Percentiles rank a stretch among this genome's conserved stretches.
Evolutionary conservation across 2,888 invertebrate species (phyloP).

Genomic region (Notodonta dromedarius): DNA sequence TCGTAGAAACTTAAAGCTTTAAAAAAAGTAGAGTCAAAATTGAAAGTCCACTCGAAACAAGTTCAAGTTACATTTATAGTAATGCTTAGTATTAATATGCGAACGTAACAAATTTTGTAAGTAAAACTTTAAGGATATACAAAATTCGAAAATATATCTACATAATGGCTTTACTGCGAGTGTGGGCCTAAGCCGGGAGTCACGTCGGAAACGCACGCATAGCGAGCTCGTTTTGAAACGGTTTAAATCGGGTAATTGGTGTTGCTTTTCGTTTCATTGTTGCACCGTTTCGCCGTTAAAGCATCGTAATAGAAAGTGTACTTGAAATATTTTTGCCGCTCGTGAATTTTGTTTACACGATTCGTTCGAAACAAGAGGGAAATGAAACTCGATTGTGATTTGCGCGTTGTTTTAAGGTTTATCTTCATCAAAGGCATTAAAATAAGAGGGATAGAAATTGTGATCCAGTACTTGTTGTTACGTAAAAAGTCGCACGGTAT

Average conservation of each 20-base stretch:
- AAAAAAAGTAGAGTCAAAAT: no score
- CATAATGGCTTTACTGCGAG: constrained; percentile 3
- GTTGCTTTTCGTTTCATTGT: constrained; percentile 44
- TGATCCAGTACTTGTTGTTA: no score
- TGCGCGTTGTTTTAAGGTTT: neutral
- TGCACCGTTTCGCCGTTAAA: constrained; percentile 36
- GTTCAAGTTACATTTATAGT: no score
- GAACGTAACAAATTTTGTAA: neutral
- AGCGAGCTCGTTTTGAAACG: constrained; percentile 40
- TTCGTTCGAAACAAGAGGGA: neutral
- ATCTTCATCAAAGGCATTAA: neutral
- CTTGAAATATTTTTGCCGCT: constrained; percentile 22
- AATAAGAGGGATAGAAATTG: no score
- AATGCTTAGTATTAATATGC: neutral
- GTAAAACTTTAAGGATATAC: neutral
- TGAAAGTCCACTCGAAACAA: no score
- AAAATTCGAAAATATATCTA: neutral
- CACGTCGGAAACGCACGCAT: constrained; percentile 33
- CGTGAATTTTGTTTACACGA: constrained; percentile 20
- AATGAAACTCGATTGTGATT: neutral
- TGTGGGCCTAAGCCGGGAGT: constrained; percentile 21
- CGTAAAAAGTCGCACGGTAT: no score
- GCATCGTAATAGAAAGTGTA: constrained; percentile 56
- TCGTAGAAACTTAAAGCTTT: no score
- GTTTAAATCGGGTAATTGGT: constrained; percentile 42